These are phyloP conservation scores for Argyrosomus japonicus DNA, from an alignment of 2,113 vertebrate species.

Conservation along the genomic window DNA sequence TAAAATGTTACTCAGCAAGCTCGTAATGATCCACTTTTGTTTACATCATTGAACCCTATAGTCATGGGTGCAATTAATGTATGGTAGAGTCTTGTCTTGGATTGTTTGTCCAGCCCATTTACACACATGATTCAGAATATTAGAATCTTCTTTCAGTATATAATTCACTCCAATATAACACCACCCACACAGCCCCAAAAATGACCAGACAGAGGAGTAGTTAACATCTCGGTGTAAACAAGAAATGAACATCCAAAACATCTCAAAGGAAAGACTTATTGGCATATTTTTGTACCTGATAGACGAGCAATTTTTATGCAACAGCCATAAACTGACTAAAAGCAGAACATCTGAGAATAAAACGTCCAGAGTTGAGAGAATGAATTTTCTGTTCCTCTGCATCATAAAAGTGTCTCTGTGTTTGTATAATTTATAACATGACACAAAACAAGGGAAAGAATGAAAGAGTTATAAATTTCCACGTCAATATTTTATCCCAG, in stretches of 20 bases:
- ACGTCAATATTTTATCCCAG: neutral
- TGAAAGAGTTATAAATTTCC: neutral
- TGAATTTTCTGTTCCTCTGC: neutral
- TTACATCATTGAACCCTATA: neutral
- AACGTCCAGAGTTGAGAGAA: neutral
- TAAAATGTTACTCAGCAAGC: neutral
- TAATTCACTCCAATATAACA: neutral
- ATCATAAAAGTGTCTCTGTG: neutral
- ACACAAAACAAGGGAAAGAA: neutral
- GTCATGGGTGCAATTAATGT: neutral
- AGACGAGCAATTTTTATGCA: neutral
- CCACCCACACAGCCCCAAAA: neutral
- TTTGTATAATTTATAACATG: neutral
- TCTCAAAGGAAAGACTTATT: neutral
- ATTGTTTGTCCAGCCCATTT: neutral
- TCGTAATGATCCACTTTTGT: neutral
- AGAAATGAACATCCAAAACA: neutral
- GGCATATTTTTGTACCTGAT: neutral
- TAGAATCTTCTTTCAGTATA: neutral
- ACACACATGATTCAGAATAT: neutral
- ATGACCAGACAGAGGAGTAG: neutral
- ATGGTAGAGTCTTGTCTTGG: neutral
- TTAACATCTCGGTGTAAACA: neutral
- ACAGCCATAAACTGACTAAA: conserved; percentile 13
- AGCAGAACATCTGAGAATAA: conserved; percentile 14